These are phyloP conservation scores for Tyto alba DNA, from an alignment of 2,113 vertebrate genomes.

Conservation along the genomic window DNA sequence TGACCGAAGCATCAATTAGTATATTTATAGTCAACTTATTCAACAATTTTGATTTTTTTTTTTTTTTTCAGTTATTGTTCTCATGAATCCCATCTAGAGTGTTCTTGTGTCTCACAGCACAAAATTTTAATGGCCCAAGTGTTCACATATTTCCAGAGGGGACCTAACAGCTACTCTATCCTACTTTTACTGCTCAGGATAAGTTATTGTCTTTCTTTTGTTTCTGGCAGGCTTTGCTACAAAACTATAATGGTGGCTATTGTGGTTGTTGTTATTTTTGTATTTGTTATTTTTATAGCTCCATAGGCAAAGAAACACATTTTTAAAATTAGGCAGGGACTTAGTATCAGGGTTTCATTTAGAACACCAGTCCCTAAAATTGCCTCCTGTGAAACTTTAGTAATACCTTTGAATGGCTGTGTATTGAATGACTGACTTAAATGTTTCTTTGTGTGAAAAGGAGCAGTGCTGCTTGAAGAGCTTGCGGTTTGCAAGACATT, in stretches of 20 bases:
- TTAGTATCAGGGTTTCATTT: background rate
- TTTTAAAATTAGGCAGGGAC: background rate
- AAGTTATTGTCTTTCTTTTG: background rate
- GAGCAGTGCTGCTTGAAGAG: background rate
- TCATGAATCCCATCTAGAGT: background rate
- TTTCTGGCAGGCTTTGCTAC: background rate
- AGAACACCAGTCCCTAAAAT: background rate
- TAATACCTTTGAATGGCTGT: background rate
- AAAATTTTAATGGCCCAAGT: background rate
- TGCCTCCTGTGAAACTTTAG: background rate
- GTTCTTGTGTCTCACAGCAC: background rate
- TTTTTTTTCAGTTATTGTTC: background rate
- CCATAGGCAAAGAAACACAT: background rate
- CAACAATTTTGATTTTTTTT: background rate
- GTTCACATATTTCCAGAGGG: background rate
- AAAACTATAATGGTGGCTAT: background rate
- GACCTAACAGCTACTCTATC: background rate
- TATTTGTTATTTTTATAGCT: constrained; percentile 10
- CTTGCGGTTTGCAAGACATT: background rate
- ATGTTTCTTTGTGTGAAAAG: background rate
- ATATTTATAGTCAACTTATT: background rate
- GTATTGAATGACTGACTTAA: background rate
- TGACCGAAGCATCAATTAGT: background rate
- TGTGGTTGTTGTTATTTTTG: background rate
- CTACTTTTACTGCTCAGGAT: background rate